phyloP scores from a whole-genome alignment of 2,888 invertebrate genomes.

The Isoperla grammatica region DNA sequence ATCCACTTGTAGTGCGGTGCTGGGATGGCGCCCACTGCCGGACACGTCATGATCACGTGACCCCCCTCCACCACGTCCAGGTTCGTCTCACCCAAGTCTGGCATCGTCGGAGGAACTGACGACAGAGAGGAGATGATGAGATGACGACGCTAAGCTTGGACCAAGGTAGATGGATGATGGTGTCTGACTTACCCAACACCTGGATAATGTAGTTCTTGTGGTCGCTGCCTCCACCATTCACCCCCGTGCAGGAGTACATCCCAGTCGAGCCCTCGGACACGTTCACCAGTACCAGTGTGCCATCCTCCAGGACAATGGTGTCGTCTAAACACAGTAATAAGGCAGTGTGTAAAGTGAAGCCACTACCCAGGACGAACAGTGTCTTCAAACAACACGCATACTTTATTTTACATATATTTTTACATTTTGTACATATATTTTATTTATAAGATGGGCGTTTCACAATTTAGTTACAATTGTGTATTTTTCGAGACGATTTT shows the following conservation, averaged over 20 bases:
- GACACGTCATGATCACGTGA: slow-evolving; percentile 36
- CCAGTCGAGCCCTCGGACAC: slow-evolving; percentile 49
- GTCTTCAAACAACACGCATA: background rate
- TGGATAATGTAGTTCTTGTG: slow-evolving; percentile 37
- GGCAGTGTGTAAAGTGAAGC: background rate
- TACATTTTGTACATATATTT: too few relatives aligned
- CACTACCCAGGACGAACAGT: background rate
- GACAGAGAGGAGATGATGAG: background rate
- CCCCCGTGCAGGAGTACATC: slow-evolving; percentile 52
- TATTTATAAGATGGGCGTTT: too few relatives aligned
- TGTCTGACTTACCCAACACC: slow-evolving; percentile 35
- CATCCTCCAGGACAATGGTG: slow-evolving; percentile 32
- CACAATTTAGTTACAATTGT: too few relatives aligned
- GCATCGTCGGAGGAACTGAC: slow-evolving; percentile 33
- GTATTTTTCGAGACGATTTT: too few relatives aligned
- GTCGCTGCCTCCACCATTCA: slow-evolving; percentile 47
- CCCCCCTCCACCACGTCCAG: slow-evolving; percentile 34
- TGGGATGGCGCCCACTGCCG: slow-evolving; percentile 33
- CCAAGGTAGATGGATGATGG: background rate
- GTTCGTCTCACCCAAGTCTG: slow-evolving; percentile 21
- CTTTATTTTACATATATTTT: background rate
- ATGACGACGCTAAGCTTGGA: slow-evolving; percentile 36
- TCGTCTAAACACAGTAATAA: slow-evolving; percentile 30
- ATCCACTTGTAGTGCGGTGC: slow-evolving; percentile 34
- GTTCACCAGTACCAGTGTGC: slow-evolving; percentile 43